Base-by-base conservation (phyloP, 2,888 invertebrate species). In the Trissolcus brochymenae region DNA sequence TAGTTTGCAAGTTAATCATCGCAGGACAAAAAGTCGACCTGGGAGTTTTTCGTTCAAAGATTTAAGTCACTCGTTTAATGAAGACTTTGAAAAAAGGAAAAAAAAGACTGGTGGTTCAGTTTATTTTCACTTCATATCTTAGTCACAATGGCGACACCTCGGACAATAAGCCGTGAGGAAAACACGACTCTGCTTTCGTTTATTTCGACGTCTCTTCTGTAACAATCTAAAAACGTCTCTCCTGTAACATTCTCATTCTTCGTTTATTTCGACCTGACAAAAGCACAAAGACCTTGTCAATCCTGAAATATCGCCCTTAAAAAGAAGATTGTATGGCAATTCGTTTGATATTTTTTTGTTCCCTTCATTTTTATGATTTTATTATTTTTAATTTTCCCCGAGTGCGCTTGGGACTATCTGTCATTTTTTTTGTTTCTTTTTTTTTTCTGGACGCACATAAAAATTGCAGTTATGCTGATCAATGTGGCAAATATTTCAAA, bases 401-500 rank as follows among this genome's bases (percentile, higher is more conserved):
- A 46, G n/a, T 13, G 4, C 7, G 29, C 11, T 35, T 2, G 11
- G 35, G 14, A 46, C 6, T 1, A 46, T 46, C 46, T 11, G 46
- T 46, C 46, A 46, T 46, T 46, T 46, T 46, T 11, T 35, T 35
- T 35, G 2, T 35, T 7, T 35, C 6, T 35, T 35, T 35, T 25
- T 25, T 25, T 25, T 25, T 25, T 25, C 6, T 21, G 53, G 53
- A 46, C 53, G 25, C 40, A 21, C 46, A 41, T 40, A 49, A 56
- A 66, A 66, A 61, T 61, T 29, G 55, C 43, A 56, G 55, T 57
- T 62, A 51, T 16, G 6, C 7, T 9, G 62, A 67, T 62, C 35
- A 74, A 61, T 62, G 21, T 57, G 62, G 66, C 49, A 67, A 74
- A 74, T 64, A 65, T 50, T 64, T 67, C 62, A 68, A 65, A 49